These are phyloP conservation scores for Grus americana DNA, from an alignment of 2,113 vertebrate genomes.

Conservation along the genomic window DNA sequence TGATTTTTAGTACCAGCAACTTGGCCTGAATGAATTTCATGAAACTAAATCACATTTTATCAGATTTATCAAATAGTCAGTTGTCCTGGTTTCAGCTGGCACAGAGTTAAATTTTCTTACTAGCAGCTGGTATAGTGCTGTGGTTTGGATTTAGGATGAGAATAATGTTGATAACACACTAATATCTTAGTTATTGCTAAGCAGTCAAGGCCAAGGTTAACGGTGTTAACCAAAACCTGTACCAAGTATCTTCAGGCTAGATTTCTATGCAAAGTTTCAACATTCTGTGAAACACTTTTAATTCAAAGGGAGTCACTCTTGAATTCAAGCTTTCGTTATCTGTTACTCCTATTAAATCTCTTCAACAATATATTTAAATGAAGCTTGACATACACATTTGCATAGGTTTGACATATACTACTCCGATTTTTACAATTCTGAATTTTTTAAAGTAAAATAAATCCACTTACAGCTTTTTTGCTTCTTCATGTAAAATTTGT, in stretches of 20 bases:
- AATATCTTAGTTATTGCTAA: no score
- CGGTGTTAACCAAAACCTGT: neutral
- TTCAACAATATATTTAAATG: neutral
- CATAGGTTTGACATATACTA: neutral
- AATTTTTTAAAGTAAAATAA: neutral
- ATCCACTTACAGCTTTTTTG: neutral
- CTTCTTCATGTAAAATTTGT: neutral
- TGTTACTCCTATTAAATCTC: neutral
- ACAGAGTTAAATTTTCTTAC: no score
- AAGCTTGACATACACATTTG: neutral
- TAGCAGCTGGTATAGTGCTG: no score
- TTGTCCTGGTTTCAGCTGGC: no score
- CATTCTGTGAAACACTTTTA: neutral
- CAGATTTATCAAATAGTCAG: neutral
- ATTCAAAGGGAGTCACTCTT: neutral
- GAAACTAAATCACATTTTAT: neutral
- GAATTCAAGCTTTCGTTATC: neutral
- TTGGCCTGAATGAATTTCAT: neutral
- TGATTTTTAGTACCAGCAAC: neutral
- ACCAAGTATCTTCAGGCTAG: neutral
- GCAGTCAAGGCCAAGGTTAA: no score
- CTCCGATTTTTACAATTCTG: neutral
- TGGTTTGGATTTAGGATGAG: no score
- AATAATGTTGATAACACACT: no score
- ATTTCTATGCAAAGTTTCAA: neutral